These are phyloP conservation scores for Drosophila oshimai DNA, from an alignment of 1,140 invertebrate genomes.

Conservation along the genomic window DNA sequence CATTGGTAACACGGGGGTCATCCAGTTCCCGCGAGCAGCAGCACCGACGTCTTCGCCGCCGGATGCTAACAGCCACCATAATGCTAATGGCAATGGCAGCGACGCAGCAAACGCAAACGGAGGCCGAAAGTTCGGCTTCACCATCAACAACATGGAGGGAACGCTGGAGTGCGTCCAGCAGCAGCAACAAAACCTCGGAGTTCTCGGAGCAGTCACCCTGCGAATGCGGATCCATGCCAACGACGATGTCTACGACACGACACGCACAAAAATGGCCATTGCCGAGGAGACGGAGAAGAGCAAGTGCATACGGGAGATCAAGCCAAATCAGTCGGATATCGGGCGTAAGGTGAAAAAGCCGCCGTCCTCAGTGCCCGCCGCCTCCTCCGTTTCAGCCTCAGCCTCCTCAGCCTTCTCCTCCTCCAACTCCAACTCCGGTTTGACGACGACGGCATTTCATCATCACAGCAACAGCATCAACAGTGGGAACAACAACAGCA, in stretches of 20 bases:
- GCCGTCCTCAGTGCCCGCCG: constrained; percentile 6
- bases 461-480: constrained; percentile 68
- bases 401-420: constrained; percentile 21
- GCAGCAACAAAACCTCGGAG: constrained; percentile 87
- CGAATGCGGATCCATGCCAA: constrained; percentile 96
- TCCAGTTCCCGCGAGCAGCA: constrained; percentile 77
- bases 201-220: constrained; percentile 90
- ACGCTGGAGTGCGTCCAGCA: constrained; percentile 96
- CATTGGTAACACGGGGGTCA: constrained; percentile 70
- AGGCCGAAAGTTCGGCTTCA: constrained; percentile 76
- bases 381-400: constrained; percentile 13
- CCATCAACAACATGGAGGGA: constrained; percentile 77
- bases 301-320: constrained; percentile 96
- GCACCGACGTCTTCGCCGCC: too few relatives aligned
- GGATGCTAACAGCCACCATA: constrained; percentile 32
- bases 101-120: constrained; percentile 1
- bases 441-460: constrained; percentile 46
- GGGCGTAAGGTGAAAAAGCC: constrained; percentile 89
- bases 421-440: constrained; percentile 13
- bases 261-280: constrained; percentile 93
- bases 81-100: constrained; percentile 42
- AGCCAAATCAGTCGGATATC: constrained; percentile 93
- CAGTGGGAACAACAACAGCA: constrained; percentile 53
- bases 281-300: constrained; percentile 95
- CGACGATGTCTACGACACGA: constrained; percentile 96